Base-by-base conservation (phyloP, 2,888 invertebrate species). In the Trichogramma dendrolimi region DNA sequence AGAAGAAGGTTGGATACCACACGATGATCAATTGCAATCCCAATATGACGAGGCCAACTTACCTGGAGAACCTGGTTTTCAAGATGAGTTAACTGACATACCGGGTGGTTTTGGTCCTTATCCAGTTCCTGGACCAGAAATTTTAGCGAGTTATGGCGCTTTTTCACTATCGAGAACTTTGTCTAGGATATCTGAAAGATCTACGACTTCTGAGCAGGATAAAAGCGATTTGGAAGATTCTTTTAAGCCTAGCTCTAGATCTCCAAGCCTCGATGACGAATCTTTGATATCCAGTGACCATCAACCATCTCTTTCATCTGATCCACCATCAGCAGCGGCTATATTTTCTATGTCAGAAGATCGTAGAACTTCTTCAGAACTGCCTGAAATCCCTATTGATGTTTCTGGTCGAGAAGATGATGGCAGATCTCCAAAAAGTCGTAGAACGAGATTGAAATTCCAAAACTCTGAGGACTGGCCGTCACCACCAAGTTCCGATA, bases 211-310 rank as follows among this genome's bases (percentile, higher is more conserved):
- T 0, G 92, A 92, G 75, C 92, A 92, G 77, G 82, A 82, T 64
- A 90, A 91, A 4, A 92, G 92, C 73, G 88, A 91, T 65, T 87
- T 92, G 71, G 92, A 92, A 75, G 92, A 92, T 80, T 90, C 91
- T 0, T 92, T 92, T 42, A 92, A 92, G 79, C 91, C 89, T 4
- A 91, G 91, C 65, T 91, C 91, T 2, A 86, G 91, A 65, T 91
- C 91, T 4, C 90, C 91, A 61, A 92, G 92, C 75, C 85, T 91
- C 67, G 91, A 91, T 69, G 92, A 92, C 75, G 92, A 92, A 75
- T 91, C 91, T 0, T 81, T 90, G 43, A 87, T 89, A 65, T 92
- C 92, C 0, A 92, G 91, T 72, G 92, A 92, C 78, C 91, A 90
- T 73, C 92, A 92, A 77, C 90, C 89, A 10, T 92, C 92, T 74